Evolutionary conservation across 1,140 invertebrate genomes (phyloP).

Genomic region (Anadara kagoshimensis): DNA sequence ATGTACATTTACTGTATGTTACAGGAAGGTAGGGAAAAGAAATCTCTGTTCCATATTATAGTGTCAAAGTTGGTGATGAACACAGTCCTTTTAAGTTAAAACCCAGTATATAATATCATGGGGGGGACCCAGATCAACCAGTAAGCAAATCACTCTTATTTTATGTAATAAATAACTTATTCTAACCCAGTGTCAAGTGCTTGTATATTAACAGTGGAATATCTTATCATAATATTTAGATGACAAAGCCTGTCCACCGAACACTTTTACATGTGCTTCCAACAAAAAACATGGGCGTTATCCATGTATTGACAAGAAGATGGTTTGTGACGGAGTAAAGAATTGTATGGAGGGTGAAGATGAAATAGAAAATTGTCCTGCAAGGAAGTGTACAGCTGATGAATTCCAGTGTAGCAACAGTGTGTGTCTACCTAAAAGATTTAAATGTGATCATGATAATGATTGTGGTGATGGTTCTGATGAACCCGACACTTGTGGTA

Average conservation of each 20-base stretch:
- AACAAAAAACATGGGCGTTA: constrained; percentile 80
- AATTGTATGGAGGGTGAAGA: constrained; percentile 67
- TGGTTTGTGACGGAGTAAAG: constrained; percentile 71
- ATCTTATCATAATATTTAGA: constrained; percentile 20
- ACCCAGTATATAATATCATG: too few species aligned
- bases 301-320: constrained; percentile 67
- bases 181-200: too few species aligned
- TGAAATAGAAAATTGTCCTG: constrained; percentile 60
- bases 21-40: too few species aligned
- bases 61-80: too few species aligned
- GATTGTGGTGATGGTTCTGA: constrained; percentile 68
- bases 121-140: too few species aligned
- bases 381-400: constrained; percentile 50
- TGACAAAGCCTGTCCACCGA: constrained; percentile 53
- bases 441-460: constrained; percentile 64
- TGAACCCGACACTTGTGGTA: constrained; percentile 62
- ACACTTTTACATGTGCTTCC: constrained; percentile 62
- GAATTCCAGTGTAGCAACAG: constrained; percentile 63
- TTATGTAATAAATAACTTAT: too few species aligned
- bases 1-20: too few species aligned
- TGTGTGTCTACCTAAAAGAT: constrained; percentile 56
- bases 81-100: too few species aligned
- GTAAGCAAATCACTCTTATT: too few species aligned
- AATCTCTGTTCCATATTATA: too few species aligned
- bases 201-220: too few species aligned